Evolutionary conservation across 2,113 vertebrate genomes (phyloP), one percentile per base, ranked within the genome.

Genomic region (Acrocephalus arundinaceus): DNA sequence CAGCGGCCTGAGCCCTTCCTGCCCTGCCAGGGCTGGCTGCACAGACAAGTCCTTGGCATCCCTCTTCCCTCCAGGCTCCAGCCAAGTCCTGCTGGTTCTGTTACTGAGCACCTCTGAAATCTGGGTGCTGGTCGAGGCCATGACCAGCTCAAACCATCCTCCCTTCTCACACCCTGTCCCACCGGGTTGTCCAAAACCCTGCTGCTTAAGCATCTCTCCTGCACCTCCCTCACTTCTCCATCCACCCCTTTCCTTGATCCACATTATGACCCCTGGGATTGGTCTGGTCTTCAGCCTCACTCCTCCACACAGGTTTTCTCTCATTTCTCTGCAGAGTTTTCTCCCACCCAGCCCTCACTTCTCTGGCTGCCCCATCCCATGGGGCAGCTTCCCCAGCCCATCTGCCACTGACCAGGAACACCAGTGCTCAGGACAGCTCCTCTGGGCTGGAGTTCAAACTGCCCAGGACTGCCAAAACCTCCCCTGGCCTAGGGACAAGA

Each of bases 31-130:
- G 45, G 23, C 89, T 91, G 3, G 0, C 63, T 83, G 94, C 0
- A 23, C 90, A 85, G 85, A 76, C 93, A 83, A 28, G 59, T 67
- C 75, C 75, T 78, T 87, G 94, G 87, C 94, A 90, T 17, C n/a
- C 51, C 31, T 21, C 82, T 90, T 20, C 67, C 83, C 92, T 90
- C 25, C 58, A 72, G 84, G 81, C 91, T 89, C 58, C 58, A 62
- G 67, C 73, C 8, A 5, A 92, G 79, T 35, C 86, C 70, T 94
- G 83, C 83, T 65, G 61, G 17, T n/a, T 84, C 85, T 83, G 68
- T 54, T 67, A 45, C 84, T 33, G 65, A 72, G 83, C 65, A 52
- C 66, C 72, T 85, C 87, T 51, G 62, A 70, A 86, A 83, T 14
- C 58, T 37, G 81, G 55, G 24, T 80, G 54, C 63, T 1, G 1